These are phyloP conservation scores for Apamea anceps DNA, from an alignment of 2,888 invertebrate genomes.

Conservation along the genomic window DNA sequence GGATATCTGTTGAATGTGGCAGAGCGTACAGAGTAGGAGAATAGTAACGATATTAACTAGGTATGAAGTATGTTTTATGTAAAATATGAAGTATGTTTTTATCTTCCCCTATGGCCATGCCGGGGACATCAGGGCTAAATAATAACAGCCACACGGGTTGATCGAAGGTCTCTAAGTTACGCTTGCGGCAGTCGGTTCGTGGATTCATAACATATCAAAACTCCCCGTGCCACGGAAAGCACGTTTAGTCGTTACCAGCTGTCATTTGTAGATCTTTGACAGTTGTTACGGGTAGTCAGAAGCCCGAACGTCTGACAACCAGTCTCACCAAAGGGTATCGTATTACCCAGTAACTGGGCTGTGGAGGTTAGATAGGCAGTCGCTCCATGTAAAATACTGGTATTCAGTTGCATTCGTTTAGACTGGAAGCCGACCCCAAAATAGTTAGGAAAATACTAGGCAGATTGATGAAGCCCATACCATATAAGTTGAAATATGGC, in stretches of 20 bases:
- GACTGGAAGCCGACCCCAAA: neutral
- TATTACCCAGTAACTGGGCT: neutral
- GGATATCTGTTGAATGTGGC: slow-evolving; percentile 47
- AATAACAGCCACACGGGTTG: neutral
- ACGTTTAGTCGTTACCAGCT: neutral
- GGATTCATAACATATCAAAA: neutral
- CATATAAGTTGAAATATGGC: neutral
- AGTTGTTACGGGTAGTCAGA: neutral
- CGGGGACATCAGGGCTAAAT: neutral
- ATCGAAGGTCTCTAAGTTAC: neutral
- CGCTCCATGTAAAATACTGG: neutral
- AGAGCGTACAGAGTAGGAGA: neutral
- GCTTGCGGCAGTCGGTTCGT: neutral
- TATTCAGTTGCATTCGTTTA: neutral
- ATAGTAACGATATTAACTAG: neutral
- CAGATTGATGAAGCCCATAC: neutral
- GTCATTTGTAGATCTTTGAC: neutral
- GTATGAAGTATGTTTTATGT: too few relatives aligned
- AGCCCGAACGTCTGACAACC: neutral
- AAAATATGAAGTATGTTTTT: neutral
- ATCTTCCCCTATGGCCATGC: too few relatives aligned
- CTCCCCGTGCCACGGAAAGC: neutral
- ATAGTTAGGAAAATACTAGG: neutral
- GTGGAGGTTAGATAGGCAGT: neutral
- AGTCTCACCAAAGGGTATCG: neutral